A percentile compares a stretch with the other conserved stretches of the same genome.
These are phyloP conservation scores for Rapana venosa DNA, from an alignment of 2,888 invertebrate genomes.

Conservation along the genomic window DNA sequence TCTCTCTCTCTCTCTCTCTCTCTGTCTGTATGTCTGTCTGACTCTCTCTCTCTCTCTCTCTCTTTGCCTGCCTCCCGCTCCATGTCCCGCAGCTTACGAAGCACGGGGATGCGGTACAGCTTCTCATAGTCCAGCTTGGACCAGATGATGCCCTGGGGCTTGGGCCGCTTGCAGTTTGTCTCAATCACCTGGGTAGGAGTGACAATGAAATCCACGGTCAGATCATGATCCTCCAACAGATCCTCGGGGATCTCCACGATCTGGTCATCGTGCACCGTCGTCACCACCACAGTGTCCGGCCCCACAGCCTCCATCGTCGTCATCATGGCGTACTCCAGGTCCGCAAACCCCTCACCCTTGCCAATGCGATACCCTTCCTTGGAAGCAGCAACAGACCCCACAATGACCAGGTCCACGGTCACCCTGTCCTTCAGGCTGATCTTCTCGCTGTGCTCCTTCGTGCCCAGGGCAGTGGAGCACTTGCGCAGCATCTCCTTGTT, in stretches of 20 bases:
- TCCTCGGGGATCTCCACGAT: slow-evolving; percentile 87
- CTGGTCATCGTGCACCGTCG: slow-evolving; percentile 91
- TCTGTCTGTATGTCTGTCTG: slow-evolving; percentile 40
- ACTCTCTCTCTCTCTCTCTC: slow-evolving; percentile 63
- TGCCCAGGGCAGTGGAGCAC: slow-evolving; percentile 80
- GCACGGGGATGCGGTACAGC: slow-evolving; percentile 85
- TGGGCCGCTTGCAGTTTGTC: slow-evolving; percentile 81
- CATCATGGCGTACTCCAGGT: slow-evolving; percentile 90
- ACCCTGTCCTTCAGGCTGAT: slow-evolving; percentile 85
- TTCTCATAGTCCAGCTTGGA: slow-evolving; percentile 84
- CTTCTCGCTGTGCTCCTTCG: slow-evolving; percentile 85
- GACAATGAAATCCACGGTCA: slow-evolving; percentile 91
- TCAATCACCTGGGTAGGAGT: slow-evolving; percentile 86
- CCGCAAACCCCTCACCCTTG: slow-evolving; percentile 91
- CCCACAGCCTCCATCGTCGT: slow-evolving; percentile 87
- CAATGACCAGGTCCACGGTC: slow-evolving; percentile 87
- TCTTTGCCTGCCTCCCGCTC: slow-evolving; percentile 71
- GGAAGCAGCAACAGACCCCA: slow-evolving; percentile 92
- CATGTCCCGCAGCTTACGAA: slow-evolving; percentile 82
- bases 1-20: slow-evolving; percentile 53
- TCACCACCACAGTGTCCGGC: slow-evolving; percentile 86
- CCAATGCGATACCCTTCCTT: slow-evolving; percentile 85
- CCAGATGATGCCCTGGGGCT: slow-evolving; percentile 89
- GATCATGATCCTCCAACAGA: slow-evolving; percentile 88
- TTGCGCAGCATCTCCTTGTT: slow-evolving; percentile 82